These are phyloP conservation scores for Pelusios castaneus DNA, from an alignment of 2,113 vertebrate species.

Conservation along the genomic window DNA sequence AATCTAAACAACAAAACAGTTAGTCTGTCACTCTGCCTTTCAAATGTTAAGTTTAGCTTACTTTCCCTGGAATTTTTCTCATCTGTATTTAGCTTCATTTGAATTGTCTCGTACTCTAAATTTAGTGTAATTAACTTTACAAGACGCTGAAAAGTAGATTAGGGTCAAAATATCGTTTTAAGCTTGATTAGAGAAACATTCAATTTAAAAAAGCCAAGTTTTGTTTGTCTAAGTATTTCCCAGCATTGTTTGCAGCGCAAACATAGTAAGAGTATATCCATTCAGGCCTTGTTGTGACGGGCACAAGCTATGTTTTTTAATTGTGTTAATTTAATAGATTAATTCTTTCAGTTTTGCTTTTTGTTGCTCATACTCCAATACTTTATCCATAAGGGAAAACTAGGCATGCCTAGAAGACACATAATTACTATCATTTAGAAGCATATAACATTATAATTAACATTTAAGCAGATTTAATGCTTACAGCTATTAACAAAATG, in stretches of 20 bases:
- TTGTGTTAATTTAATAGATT: neutral
- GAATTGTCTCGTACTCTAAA: neutral
- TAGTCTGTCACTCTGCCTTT: fast-evolving
- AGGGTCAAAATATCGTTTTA: fast-evolving
- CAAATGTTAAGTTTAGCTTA: neutral
- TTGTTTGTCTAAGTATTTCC: neutral
- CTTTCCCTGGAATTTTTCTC: neutral
- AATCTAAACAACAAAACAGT: neutral
- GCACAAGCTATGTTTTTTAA: neutral
- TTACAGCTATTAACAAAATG: neutral
- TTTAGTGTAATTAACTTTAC: neutral
- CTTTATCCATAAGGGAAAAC: fast-evolving
- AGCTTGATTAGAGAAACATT: neutral
- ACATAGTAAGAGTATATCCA: neutral
- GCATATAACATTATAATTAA: fast-evolving
- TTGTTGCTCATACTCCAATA: neutral
- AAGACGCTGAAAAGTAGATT: neutral
- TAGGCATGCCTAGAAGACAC: neutral
- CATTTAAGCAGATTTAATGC: neutral
- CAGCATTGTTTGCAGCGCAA: neutral
- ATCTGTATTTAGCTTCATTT: neutral
- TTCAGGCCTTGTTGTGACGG: neutral
- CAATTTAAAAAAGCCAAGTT: neutral
- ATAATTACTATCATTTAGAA: neutral
- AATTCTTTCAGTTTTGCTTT: neutral